Percentiles rank a stretch among this genome's conserved stretches.
These are phyloP conservation scores for Linnaemya vulpina DNA, from an alignment of 2,888 invertebrate species.

Conservation along the genomic window DNA sequence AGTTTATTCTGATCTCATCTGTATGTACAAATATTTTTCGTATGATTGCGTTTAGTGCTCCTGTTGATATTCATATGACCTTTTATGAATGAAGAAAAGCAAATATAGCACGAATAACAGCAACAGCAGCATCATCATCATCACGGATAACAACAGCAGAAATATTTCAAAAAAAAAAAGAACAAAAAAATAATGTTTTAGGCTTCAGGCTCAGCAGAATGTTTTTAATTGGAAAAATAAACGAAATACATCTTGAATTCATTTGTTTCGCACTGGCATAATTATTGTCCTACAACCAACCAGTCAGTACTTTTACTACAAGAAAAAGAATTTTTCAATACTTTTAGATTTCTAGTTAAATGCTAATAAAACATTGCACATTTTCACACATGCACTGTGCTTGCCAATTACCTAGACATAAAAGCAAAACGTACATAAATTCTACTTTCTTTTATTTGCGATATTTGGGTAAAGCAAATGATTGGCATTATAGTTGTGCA, in stretches of 20 bases:
- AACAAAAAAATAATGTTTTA: conserved; percentile 37
- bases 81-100: conserved; percentile 17
- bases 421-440: too few species aligned
- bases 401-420: too few species aligned
- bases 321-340: background rate
- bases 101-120: conserved; percentile 26
- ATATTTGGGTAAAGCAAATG: too few species aligned
- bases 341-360: too few species aligned
- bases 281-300: conserved; percentile 41
- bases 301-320: background rate
- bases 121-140: conserved; percentile 28
- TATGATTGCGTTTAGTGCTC: conserved; percentile 61
- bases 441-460: too few species aligned
- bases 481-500: too few species aligned
- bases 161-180: conserved; percentile 43
- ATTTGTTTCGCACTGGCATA: conserved; percentile 59
- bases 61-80: conserved; percentile 48
- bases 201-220: conserved; percentile 59
- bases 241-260: conserved; percentile 65
- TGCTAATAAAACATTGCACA: too few species aligned
- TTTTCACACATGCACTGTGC: too few species aligned
- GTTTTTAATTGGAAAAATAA: conserved; percentile 70
- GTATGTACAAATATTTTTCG: conserved; percentile 44
- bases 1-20: background rate
- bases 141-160: conserved; percentile 33